Percentiles rank a stretch among this genome's conserved stretches.
Conservation (phyloP, 53 echinoderm and acorn worm species). For the Holothuria leucospilota region DNA sequence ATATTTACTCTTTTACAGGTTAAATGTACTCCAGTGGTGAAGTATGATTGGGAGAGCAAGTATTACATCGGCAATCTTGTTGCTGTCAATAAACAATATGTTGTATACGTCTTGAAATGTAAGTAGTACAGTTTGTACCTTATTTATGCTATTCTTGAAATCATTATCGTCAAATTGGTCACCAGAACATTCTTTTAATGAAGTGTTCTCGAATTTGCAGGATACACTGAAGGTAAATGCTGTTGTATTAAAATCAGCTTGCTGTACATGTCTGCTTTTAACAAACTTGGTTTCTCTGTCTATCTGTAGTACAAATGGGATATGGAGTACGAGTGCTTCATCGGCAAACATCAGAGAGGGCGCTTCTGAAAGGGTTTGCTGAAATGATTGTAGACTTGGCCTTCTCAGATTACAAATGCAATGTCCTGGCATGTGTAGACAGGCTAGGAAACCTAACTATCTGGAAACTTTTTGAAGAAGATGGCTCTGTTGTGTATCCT, state of each 20-base stretch:
- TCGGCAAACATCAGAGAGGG: conserved; percentile 78
- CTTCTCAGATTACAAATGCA: conserved; percentile 89
- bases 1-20: conserved; percentile 58
- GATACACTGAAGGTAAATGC: no score
- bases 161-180: not conserved
- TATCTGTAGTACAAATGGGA: conserved; percentile 74
- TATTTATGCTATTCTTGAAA: not conserved
- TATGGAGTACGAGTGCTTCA: conserved; percentile 90
- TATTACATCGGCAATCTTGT: conserved; percentile 95
- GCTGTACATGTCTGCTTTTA: no score
- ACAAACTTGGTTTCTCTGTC: no score
- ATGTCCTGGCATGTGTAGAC: conserved; percentile 91
- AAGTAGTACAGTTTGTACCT: conserved; percentile 38
- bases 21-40: conserved; percentile 93
- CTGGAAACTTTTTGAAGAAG: conserved; percentile 74
- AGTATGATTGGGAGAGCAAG: conserved; percentile 97
- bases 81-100: conserved; percentile 84
- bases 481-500: conserved; percentile 85
- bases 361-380: conserved; percentile 88
- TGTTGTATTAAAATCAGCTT: no score
- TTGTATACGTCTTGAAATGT: conserved; percentile 94
- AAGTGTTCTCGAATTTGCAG: not conserved
- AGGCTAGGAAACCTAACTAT: conserved; percentile 81
- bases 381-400: conserved; percentile 83
- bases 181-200: no score